Evolutionary conservation across 2,797 vertebrate genomes (phyloP).

Genomic region (Otus scops): DNA sequence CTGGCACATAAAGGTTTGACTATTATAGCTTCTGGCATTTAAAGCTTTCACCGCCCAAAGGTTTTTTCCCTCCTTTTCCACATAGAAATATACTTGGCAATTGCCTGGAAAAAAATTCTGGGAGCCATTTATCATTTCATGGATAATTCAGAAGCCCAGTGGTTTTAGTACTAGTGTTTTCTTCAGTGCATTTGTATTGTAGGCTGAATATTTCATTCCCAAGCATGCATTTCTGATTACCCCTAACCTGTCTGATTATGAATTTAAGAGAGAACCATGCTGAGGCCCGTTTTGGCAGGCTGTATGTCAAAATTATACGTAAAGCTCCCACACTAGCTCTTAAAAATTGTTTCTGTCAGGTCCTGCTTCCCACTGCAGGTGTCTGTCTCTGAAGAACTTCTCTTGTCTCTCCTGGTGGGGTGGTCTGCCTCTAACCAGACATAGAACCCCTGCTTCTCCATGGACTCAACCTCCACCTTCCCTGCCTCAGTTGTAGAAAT

Average conservation of each 20-base stretch:
- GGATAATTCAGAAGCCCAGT: background rate
- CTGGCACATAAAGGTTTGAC: background rate
- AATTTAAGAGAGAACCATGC: background rate
- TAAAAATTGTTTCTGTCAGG: background rate
- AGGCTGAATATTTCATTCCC: background rate
- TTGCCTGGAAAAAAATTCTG: background rate
- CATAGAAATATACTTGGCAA: background rate
- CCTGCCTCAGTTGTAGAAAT: background rate
- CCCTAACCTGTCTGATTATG: background rate
- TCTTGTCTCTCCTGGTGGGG: background rate
- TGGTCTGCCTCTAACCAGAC: background rate
- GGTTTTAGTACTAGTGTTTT: background rate
- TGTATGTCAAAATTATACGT: background rate
- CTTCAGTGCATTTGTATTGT: background rate
- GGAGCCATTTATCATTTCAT: background rate
- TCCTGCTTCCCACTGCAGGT: background rate
- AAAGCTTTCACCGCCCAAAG: background rate
- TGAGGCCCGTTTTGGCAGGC: background rate
- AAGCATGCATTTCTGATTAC: background rate
- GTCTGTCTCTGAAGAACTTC: background rate
- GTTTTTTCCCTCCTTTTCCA: background rate
- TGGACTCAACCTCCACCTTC: rapidly evolving
- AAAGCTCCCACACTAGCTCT: background rate
- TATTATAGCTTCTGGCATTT: background rate
- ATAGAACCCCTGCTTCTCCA: background rate